phyloP scores from a whole-genome alignment of 30 jellyfish, hydroid and myxozoan species.

The Catostylus mosaicus region DNA sequence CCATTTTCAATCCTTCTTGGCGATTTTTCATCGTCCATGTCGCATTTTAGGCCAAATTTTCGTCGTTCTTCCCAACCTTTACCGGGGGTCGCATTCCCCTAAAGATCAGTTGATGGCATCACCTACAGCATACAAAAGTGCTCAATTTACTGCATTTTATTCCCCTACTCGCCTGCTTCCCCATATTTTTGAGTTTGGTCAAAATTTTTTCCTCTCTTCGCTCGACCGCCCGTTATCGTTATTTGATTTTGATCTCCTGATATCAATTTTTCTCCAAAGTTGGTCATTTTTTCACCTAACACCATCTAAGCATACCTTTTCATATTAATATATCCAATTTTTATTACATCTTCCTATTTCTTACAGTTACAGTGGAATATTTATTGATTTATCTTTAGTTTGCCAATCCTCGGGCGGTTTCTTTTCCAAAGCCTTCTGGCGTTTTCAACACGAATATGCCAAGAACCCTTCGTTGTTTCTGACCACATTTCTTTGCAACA shows the following conservation, averaged over 20 bases:
- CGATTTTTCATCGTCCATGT: conserved; percentile 51
- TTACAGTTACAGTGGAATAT: neutral
- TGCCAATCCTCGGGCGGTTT: conserved; percentile 38
- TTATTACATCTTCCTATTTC: neutral
- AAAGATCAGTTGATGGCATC: conserved; percentile 8
- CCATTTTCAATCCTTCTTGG: neutral
- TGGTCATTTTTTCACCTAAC: neutral
- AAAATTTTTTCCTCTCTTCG: conserved; percentile 4
- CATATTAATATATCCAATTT: neutral
- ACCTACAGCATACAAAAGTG: neutral
- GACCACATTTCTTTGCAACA: neutral
- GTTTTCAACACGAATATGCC: neutral
- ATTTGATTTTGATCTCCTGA: conserved; percentile 8
- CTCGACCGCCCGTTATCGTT: conserved; percentile 39
- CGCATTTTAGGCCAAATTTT: conserved; percentile 59
- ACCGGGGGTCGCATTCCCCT: conserved; percentile 62
- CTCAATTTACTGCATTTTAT: neutral
- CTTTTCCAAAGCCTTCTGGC: conserved; percentile 72
- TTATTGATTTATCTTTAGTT: too few relatives aligned
- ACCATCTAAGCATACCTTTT: neutral
- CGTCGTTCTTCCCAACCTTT: neutral
- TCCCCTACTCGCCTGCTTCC: neutral
- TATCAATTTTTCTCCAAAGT: neutral
- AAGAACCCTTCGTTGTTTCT: neutral
- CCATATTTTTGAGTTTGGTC: neutral